phyloP scores from a whole-genome alignment of 2,888 invertebrate species.

The Diaprepes abbreviatus region DNA sequence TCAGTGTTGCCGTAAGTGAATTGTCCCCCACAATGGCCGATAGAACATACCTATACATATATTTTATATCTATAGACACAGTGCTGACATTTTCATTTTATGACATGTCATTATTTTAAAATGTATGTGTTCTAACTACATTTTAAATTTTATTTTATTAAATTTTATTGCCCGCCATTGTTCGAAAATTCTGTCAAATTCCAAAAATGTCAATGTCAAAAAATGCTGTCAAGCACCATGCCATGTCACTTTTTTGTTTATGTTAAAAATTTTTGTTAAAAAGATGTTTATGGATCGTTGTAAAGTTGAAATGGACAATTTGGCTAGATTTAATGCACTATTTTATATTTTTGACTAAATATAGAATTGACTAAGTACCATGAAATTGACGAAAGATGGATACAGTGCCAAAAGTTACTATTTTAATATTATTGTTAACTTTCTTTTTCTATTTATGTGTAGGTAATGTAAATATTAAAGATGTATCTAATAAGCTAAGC shows the following conservation, averaged over 20 bases:
- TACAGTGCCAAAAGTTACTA: slow-evolving; percentile 39
- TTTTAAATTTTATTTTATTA: no score
- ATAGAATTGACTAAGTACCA: slow-evolving; percentile 27
- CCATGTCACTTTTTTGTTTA: slow-evolving; percentile 42
- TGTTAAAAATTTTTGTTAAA: slow-evolving; percentile 31
- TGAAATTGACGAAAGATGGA: slow-evolving; percentile 45
- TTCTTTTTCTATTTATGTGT: slow-evolving; percentile 30
- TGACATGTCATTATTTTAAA: no score
- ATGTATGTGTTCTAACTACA: no score
- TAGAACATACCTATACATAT: no score
- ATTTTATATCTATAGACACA: no score
- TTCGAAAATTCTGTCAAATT: neutral
- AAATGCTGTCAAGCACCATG: slow-evolving; percentile 9
- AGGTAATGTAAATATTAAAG: slow-evolving; percentile 53
- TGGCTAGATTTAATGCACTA: neutral
- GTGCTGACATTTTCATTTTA: no score
- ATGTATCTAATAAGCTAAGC: slow-evolving; percentile 57
- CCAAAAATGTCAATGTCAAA: neutral
- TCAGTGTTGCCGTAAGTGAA: no score
- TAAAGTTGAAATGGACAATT: slow-evolving; percentile 1
- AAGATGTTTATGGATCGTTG: slow-evolving; percentile 25
- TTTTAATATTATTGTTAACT: slow-evolving; percentile 38
- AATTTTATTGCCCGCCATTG: no score
- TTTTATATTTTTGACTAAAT: slow-evolving; percentile 19
- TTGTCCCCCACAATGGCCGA: no score